Conservation (phyloP, 1,140 invertebrate species). For the Euwallacea similis region DNA sequence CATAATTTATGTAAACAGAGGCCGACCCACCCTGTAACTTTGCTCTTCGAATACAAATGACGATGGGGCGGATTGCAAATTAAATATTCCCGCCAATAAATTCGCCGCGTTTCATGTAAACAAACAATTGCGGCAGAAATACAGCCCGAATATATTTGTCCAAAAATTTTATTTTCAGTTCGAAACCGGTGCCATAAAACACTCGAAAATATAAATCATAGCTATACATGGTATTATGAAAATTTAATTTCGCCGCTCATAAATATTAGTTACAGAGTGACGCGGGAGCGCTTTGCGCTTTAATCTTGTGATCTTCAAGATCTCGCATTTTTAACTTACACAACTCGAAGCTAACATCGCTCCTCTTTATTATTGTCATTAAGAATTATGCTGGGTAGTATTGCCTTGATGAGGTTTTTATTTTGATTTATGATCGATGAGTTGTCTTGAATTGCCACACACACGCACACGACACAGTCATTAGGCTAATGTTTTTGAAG, state of each 20-base stretch:
- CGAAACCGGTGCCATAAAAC: constrained; percentile 15
- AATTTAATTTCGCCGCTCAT: constrained; percentile 36
- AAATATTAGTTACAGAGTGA: constrained; percentile 34
- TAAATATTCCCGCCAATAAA: constrained; percentile 22
- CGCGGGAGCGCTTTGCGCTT: constrained; percentile 14
- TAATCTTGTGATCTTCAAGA: constrained; percentile 28
- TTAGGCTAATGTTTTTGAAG: neutral
- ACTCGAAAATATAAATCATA: constrained; percentile 37
- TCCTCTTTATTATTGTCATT: neutral
- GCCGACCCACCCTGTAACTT: neutral
- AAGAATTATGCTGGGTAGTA: too few species aligned
- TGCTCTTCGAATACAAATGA: too few species aligned
- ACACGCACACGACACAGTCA: too few species aligned
- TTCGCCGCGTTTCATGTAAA: constrained; percentile 21
- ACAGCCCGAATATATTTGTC: constrained; percentile 13
- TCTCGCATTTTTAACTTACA: neutral
- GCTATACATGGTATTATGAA: constrained; percentile 28
- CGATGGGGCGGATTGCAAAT: constrained; percentile 1
- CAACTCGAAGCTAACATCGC: too few species aligned
- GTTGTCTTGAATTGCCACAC: neutral
- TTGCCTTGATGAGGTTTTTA: too few species aligned
- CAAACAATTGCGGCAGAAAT: constrained; percentile 16
- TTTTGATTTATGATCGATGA: neutral
- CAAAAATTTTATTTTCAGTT: constrained; percentile 26
- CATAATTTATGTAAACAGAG: constrained; percentile 6